Base-by-base conservation (phyloP, 2,113 vertebrate species). In the Mastomys natalensis region DNA sequence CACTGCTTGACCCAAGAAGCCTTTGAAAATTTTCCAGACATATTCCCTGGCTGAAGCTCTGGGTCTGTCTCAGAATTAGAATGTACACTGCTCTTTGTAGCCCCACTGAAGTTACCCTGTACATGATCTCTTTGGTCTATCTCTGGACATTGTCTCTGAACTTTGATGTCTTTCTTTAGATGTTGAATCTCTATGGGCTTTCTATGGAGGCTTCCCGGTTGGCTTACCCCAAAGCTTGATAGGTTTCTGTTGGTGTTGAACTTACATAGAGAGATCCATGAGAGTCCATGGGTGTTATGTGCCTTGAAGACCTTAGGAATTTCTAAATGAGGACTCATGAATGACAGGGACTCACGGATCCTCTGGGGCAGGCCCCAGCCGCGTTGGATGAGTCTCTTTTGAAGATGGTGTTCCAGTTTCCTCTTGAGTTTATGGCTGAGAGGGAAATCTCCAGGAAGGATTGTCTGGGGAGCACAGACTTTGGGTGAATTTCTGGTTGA, bases 391-490 rank as follows among this genome's bases (percentile, higher is more conserved):
- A 96, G 51, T 77, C 95, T 92, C 82, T 93, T 96, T 37, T 1
- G 15, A 64, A 95, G 45, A 37, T 97, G 91, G 22, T 53, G 70
- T 12, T 96, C 97, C 45, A 96, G 82, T 73, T 91, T 93, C 31
- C 48, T 53, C 22, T 1, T 4, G 15, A 96, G 1, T 9, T 91
- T 22, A 17, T 5, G 2, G 11, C 4, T 24, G 5, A 96, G 62
- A 60, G 87, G 68, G 37, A 66, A 90, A 37, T 93, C 64, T 60
- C 51, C 92, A 4, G 31, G 74, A 15, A 60, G 51, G 6, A 81
- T 72, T 40, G 40, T 31, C 43, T 17, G 5, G 26, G 74, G n/a
- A 37, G 8, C 53, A 4, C 26, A 5, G 31, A 24, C 1, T 40
- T 40, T 89, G n/a, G 21, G 45, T 22, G 64, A 12, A 31, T n/a